These are phyloP conservation scores for Patella ulyssiponensis DNA, from an alignment of 2,888 invertebrate species.

Conservation along the genomic window DNA sequence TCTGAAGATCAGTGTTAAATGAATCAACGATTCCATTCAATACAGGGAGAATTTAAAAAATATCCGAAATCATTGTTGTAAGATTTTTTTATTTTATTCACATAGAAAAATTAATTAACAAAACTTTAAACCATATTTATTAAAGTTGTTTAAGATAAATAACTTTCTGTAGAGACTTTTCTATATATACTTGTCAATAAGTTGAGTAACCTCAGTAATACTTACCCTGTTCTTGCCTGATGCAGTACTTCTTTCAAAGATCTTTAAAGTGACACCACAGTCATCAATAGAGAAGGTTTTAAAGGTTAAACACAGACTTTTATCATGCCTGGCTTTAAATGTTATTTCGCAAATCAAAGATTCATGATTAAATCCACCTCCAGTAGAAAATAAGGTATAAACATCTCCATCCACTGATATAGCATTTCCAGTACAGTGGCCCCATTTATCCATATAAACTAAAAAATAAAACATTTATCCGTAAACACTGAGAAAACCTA, in stretches of 20 bases:
- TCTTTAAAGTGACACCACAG: slow-evolving; percentile 41
- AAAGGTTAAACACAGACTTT: slow-evolving; percentile 54
- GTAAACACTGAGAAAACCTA: not conserved
- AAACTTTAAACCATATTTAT: too few species aligned
- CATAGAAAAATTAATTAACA: too few species aligned
- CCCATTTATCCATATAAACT: slow-evolving; percentile 45
- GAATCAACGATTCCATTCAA: too few species aligned
- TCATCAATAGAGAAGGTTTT: slow-evolving; percentile 39
- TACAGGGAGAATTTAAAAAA: too few species aligned
- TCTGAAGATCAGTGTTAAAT: too few species aligned
- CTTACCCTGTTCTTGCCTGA: slow-evolving; percentile 39
- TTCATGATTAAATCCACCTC: slow-evolving; percentile 45
- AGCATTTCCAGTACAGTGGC: slow-evolving; percentile 31
- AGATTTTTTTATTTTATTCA: too few species aligned
- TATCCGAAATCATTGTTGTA: too few species aligned
- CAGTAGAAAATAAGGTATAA: slow-evolving; percentile 34
- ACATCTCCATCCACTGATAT: slow-evolving; percentile 38
- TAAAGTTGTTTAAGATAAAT: too few species aligned
- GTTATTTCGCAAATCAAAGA: slow-evolving; percentile 47
- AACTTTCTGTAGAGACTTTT: too few species aligned
- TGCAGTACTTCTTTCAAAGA: slow-evolving; percentile 40
- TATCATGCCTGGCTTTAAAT: slow-evolving; percentile 46
- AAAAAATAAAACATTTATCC: not conserved
- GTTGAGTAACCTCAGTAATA: not conserved
- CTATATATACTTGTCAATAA: too few species aligned